These are phyloP conservation scores for Agonum fuliginosum DNA, from an alignment of 2,888 invertebrate species.

Conservation along the genomic window DNA sequence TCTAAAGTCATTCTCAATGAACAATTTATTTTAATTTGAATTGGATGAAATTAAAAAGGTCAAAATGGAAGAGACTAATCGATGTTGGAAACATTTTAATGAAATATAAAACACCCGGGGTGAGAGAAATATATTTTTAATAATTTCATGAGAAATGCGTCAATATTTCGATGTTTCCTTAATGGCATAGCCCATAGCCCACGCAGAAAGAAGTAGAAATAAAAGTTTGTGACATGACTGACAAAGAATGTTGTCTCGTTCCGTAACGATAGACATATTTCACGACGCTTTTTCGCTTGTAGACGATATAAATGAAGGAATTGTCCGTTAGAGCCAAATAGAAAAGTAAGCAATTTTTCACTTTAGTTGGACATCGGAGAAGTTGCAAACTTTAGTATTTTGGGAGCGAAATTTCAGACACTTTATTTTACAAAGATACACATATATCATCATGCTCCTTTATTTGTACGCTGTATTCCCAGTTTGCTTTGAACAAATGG, in stretches of 20 bases:
- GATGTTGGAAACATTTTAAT: background rate
- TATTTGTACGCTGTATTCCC: background rate
- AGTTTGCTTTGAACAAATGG: no score
- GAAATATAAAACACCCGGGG: constrained; percentile 16
- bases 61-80: constrained; percentile 10
- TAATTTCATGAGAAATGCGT: constrained; percentile 8
- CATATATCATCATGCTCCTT: constrained; percentile 23
- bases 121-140: constrained; percentile 20
- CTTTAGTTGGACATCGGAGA: constrained; percentile 29
- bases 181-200: background rate
- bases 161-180: constrained; percentile 31
- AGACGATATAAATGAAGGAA: constrained; percentile 39
- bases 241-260: constrained; percentile 36
- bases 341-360: constrained; percentile 38
- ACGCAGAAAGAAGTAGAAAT: constrained; percentile 11
- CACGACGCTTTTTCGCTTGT: constrained; percentile 20
- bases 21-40: constrained; percentile 17
- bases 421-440: constrained; percentile 26
- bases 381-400: constrained; percentile 35
- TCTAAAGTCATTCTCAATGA: background rate
- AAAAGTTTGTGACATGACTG: constrained; percentile 41
- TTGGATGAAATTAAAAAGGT: constrained; percentile 22
- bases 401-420: constrained; percentile 21
- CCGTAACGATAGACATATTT: constrained; percentile 34
- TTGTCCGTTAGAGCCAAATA: constrained; percentile 20